These are phyloP conservation scores for Chrysoperla carnea DNA, from an alignment of 1,140 invertebrate genomes.

Conservation along the genomic window DNA sequence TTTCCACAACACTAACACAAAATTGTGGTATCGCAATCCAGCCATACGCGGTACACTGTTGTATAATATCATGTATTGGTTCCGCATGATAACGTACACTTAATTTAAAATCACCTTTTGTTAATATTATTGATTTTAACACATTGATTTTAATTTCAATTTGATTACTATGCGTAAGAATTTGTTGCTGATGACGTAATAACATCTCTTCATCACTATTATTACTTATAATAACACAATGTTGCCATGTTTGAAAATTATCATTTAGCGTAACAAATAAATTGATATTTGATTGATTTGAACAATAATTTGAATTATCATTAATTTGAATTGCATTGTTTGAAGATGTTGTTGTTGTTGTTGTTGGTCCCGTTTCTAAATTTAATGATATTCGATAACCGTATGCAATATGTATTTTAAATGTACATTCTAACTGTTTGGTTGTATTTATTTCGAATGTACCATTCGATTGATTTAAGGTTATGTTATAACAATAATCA, in stretches of 20 bases:
- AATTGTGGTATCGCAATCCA: slow-evolving; percentile 39
- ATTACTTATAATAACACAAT: slow-evolving; percentile 32
- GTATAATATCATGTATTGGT: slow-evolving; percentile 30
- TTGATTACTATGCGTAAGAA: neutral
- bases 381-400: slow-evolving; percentile 36
- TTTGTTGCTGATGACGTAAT: slow-evolving; percentile 17
- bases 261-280: slow-evolving; percentile 32
- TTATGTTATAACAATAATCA: slow-evolving; percentile 44
- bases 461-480: slow-evolving; percentile 34
- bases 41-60: slow-evolving; percentile 35
- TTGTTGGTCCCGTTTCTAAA: slow-evolving; percentile 26
- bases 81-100: slow-evolving; percentile 26
- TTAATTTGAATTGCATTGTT: slow-evolving; percentile 2
- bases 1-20: slow-evolving; percentile 39
- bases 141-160: neutral
- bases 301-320: slow-evolving; percentile 6
- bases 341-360: neutral
- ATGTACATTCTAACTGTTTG: slow-evolving; percentile 34
- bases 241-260: slow-evolving; percentile 29
- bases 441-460: slow-evolving; percentile 35
- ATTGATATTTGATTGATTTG: slow-evolving; percentile 19
- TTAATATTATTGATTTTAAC: neutral
- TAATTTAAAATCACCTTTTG: slow-evolving; percentile 16
- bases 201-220: slow-evolving; percentile 32
- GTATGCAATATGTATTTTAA: slow-evolving; percentile 40